These are phyloP conservation scores for Rhorus exstirpatorius DNA, from an alignment of 2,888 invertebrate species.

Conservation along the genomic window DNA sequence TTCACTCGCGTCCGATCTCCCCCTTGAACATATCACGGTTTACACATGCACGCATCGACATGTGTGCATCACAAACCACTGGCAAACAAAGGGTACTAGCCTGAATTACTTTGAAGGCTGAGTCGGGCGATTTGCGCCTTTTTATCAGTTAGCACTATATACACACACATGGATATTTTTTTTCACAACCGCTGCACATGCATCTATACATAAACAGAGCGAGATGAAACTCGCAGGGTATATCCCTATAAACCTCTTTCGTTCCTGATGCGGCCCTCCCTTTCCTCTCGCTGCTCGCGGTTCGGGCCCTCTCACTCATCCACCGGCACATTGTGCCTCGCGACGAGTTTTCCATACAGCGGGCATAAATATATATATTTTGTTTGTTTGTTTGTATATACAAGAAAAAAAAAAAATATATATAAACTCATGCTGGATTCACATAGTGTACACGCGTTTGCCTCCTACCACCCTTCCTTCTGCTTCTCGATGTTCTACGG, in stretches of 20 bases:
- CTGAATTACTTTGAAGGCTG: no score
- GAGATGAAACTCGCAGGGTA: constrained; percentile 54
- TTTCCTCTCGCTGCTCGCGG: constrained; percentile 46
- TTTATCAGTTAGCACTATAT: not conserved
- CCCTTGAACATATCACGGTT: not conserved
- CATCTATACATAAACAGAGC: constrained; percentile 41
- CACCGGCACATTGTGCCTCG: constrained; percentile 75
- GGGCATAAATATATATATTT: constrained; percentile 77
- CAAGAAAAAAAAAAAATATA: constrained; percentile 25
- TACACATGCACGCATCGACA: no score
- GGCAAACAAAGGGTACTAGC: not conserved
- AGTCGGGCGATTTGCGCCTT: not conserved
- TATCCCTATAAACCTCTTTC: constrained; percentile 42
- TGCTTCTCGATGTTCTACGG: constrained; percentile 9
- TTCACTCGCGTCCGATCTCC: constrained; percentile 35
- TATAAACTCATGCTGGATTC: constrained; percentile 39
- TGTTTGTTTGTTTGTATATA: constrained; percentile 19
- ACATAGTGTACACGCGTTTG: constrained; percentile 30
- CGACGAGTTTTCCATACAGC: constrained; percentile 75
- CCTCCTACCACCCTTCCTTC: constrained; percentile 6
- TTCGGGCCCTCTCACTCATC: constrained; percentile 13
- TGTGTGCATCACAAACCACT: no score
- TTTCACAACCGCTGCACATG: constrained; percentile 67
- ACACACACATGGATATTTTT: not conserved
- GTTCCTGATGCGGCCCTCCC: not conserved